Base-by-base conservation (phyloP, 2,888 invertebrate species). In the Noctua janthe region DNA sequence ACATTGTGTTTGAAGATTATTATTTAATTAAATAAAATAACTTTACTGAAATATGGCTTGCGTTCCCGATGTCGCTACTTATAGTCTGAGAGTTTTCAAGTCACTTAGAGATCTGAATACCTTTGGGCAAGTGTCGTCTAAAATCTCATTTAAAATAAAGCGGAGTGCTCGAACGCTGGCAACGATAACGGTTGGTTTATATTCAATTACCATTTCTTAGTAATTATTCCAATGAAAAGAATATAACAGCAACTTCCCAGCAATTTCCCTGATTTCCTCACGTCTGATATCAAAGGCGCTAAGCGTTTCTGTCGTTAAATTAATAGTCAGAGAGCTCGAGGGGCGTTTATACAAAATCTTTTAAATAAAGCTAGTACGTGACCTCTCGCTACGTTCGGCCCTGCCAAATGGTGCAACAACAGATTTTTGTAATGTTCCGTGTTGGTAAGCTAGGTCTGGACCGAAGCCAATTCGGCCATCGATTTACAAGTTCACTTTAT, bases 401-500 rank as follows among this genome's bases (percentile, higher is more conserved):
- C 92, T 96, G 96, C 96, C 96, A 96, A 96, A 96, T 95, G 95
- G 94, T 93, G 93, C 93, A 94, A 95, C 96, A 96, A 96, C 96
- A 96, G 95, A 96, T 96, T 96, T 96, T 96, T 96, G 95, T 96
- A 96, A 96, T 95, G 96, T 92, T 94, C 95, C 93, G 94, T 95
- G 95, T 95, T 95, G 96, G 96, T 96, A 94, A 95, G 94, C 93
- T 94, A 90, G 95, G 95, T 95, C 94, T 96, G 96, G 96, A 94
- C 91, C 80, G 74, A 80, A 77, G 96, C 96, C 96, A 96, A 96
- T 95, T 95, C 95, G 95, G 95, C 91, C 96, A 96, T 96, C 96
- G 96, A 96, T 96, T 96, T 94, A 95, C 96, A 95, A 96, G 93
- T 95, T 93, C 92, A 93, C 93, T 94, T 96, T 95, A 95, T 94